These are phyloP conservation scores for Oncorhynchus kisutch DNA, from an alignment of 2,113 vertebrate genomes.

Conservation along the genomic window DNA sequence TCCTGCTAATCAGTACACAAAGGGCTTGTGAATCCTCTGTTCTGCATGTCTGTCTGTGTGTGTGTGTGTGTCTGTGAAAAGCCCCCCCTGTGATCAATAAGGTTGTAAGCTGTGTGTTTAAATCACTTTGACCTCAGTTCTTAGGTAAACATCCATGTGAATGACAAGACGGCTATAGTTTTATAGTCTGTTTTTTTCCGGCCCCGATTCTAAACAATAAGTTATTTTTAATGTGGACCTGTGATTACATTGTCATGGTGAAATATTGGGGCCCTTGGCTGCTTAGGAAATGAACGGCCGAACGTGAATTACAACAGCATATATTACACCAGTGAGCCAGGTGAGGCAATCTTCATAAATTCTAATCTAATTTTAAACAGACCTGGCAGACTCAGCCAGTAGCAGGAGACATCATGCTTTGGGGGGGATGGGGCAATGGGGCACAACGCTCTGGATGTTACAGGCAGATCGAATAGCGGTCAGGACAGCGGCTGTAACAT, in stretches of 20 bases:
- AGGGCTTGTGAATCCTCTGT: too few species aligned
- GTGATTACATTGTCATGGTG: constrained; percentile 99
- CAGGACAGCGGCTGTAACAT: not conserved
- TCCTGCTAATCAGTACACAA: constrained; percentile 80
- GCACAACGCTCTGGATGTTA: not conserved
- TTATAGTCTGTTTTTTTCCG: constrained; percentile 92
- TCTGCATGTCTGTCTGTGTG: constrained; percentile 24
- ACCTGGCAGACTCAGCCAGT: constrained; percentile 65
- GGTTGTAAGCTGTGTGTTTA: constrained; percentile 80
- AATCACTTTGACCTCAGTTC: constrained; percentile 85
- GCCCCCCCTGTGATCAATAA: constrained; percentile 81
- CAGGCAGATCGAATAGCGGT: not conserved
- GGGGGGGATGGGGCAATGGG: not conserved
- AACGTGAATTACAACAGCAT: constrained; percentile 86
- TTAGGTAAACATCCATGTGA: constrained; percentile 90
- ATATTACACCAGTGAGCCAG: constrained; percentile 81
- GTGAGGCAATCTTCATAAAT: constrained; percentile 99
- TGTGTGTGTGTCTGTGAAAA: constrained; percentile 25
- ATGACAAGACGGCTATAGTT: constrained; percentile 90
- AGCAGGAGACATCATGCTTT: constrained; percentile 63
- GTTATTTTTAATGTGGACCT: constrained; percentile 99
- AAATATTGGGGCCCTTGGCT: constrained; percentile 89
- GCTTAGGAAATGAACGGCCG: constrained; percentile 86
- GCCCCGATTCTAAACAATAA: constrained; percentile 99
- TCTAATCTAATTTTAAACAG: constrained; percentile 93